A percentile compares a stretch with the other conserved stretches of the same genome.
Evolutionary conservation across 2,888 invertebrate genomes (phyloP).

Genomic region (Didymodactylos carnosus): DNA sequence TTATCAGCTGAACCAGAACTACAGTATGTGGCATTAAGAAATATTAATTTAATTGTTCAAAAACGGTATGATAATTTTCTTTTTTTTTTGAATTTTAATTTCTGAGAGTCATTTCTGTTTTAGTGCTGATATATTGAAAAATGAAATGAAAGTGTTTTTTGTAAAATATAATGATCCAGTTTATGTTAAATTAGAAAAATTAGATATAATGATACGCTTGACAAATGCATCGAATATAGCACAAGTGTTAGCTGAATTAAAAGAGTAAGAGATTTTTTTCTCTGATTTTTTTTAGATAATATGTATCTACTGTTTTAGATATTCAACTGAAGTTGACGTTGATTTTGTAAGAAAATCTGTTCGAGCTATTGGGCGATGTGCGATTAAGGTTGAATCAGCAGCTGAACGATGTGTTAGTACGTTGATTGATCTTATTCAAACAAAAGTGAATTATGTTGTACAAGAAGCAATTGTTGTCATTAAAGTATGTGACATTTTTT

Average conservation of each 20-base stretch:
- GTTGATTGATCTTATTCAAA: conserved; percentile 84
- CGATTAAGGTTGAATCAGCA: conserved; percentile 90
- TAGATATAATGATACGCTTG: conserved; percentile 96
- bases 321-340: conserved; percentile 96
- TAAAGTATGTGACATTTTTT: conserved; percentile 38
- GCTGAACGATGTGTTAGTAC: conserved; percentile 96
- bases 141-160: conserved; percentile 99
- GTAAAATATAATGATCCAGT: conserved; percentile 99
- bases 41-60: conserved; percentile 96
- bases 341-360: conserved; percentile 98
- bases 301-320: conserved; percentile 19
- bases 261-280: conserved; percentile 48
- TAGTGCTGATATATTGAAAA: conserved; percentile 88
- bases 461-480: conserved; percentile 99
- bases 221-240: conserved; percentile 94
- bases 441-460: conserved; percentile 96
- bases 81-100: not conserved
- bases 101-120: conserved; percentile 10
- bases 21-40: conserved; percentile 89
- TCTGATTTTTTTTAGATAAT: not conserved
- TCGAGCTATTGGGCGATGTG: conserved; percentile 88
- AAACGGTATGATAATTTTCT: conserved; percentile 42
- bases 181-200: conserved; percentile 90
- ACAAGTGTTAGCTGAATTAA: conserved; percentile 86
- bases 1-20: conserved; percentile 95